Conservation (phyloP, 2,888 invertebrate species). For the Hirtodrosophila alboralis region DNA sequence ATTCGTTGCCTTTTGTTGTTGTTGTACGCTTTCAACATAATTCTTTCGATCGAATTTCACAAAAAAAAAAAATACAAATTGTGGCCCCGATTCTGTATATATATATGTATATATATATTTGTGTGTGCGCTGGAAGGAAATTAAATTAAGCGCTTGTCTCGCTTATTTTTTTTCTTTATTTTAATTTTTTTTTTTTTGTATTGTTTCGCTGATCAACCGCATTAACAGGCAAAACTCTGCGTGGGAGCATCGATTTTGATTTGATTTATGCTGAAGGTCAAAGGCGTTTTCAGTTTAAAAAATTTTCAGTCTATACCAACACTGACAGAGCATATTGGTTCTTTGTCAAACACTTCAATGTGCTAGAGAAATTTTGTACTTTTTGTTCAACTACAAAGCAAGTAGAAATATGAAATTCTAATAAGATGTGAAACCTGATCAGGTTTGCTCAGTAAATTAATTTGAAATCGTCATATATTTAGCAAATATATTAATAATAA, state of each 20-base stretch:
- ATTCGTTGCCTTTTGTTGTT: slow-evolving; percentile 49
- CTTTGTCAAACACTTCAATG: too few relatives aligned
- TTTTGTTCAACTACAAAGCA: too few relatives aligned
- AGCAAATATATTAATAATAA: too few relatives aligned
- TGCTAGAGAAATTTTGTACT: too few relatives aligned
- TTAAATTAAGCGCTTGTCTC: slow-evolving; percentile 70
- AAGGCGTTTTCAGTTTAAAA: slow-evolving; percentile 23
- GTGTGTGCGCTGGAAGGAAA: slow-evolving; percentile 49
- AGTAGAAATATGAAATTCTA: too few relatives aligned
- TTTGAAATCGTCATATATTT: too few relatives aligned
- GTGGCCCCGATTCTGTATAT: slow-evolving; percentile 41
- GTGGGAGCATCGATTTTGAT: slow-evolving; percentile 64
- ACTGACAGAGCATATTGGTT: too few relatives aligned
- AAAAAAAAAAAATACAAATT: too few relatives aligned
- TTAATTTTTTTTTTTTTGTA: slow-evolving; percentile 14
- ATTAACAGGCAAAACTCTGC: slow-evolving; percentile 49
- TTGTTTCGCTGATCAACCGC: slow-evolving; percentile 52
- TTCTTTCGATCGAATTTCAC: slow-evolving; percentile 78
- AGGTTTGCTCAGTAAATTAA: too few relatives aligned
- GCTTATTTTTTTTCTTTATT: slow-evolving; percentile 20
- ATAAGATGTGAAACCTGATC: too few relatives aligned
- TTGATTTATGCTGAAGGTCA: slow-evolving; percentile 69
- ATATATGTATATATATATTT: slow-evolving; percentile 15
- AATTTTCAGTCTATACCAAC: too few relatives aligned
- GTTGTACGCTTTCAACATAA: slow-evolving; percentile 54